Conservation (phyloP, 2,797 vertebrate species). For the Manis pentadactyla region DNA sequence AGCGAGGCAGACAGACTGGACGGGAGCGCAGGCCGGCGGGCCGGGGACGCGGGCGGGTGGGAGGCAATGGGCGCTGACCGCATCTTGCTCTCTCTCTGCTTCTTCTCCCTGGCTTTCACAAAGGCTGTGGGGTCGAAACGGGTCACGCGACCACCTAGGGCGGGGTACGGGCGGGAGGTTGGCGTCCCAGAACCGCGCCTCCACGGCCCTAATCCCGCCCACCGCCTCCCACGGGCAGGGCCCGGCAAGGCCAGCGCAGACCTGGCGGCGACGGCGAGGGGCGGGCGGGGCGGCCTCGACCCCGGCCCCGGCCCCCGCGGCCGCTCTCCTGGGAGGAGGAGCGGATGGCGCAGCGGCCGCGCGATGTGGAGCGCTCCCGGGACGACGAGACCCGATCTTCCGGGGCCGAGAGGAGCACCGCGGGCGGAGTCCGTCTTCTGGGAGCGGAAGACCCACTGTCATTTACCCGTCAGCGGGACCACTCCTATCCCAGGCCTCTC, state of each 20-base stretch:
- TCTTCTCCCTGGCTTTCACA: constrained; percentile 91
- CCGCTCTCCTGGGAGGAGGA: constrained; percentile 83
- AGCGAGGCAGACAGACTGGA: not conserved
- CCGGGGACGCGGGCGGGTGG: too few relatives aligned
- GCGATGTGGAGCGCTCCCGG: constrained; percentile 90
- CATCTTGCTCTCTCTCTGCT: constrained; percentile 90
- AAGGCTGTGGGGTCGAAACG: constrained; percentile 96
- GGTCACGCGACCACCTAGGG: constrained; percentile 86
- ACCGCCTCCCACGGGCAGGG: not conserved
- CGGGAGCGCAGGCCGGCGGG: not conserved
- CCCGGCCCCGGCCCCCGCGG: constrained; percentile 85
- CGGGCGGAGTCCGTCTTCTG: constrained; percentile 61
- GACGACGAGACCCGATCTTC: constrained; percentile 88
- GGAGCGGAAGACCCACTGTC: not conserved
- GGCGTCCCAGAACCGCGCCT: not conserved
- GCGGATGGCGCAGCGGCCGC: constrained; percentile 85
- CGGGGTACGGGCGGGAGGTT: too few relatives aligned
- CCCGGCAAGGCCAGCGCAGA: constrained; percentile 27
- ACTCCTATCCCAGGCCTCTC: not conserved
- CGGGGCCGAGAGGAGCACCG: constrained; percentile 35
- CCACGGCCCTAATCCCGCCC: fast-evolving
- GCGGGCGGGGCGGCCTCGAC: constrained; percentile 74
- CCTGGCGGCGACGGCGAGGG: constrained; percentile 90
- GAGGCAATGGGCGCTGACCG: constrained; percentile 86
- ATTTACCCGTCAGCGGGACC: not conserved